Conservation (phyloP, 2,113 vertebrate genomes). For the Melanerpes aurifrons region DNA sequence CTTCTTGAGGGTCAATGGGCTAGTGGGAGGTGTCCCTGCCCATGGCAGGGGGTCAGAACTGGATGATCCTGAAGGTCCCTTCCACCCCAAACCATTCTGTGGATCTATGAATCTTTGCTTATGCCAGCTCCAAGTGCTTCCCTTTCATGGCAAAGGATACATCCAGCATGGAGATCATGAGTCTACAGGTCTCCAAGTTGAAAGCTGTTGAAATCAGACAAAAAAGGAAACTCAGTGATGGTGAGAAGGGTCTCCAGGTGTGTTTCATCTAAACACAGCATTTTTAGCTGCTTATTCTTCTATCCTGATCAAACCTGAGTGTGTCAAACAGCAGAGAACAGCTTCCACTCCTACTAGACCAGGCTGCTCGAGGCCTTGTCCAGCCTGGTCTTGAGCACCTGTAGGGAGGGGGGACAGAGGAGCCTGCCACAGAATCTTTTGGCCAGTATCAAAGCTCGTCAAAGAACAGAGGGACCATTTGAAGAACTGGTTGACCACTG, state of each 20-base stretch:
- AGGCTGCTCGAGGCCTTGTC: too few relatives aligned
- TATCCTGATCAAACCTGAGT: too few relatives aligned
- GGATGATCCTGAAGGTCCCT: too few relatives aligned
- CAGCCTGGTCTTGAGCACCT: too few relatives aligned
- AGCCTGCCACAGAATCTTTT: neutral
- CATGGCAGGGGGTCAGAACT: too few relatives aligned
- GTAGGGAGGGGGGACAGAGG: neutral
- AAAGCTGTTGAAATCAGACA: slow-evolving; percentile 83
- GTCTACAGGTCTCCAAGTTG: slow-evolving; percentile 92
- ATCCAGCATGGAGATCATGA: slow-evolving; percentile 97
- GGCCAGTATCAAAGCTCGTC: neutral
- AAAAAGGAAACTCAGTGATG: too few relatives aligned
- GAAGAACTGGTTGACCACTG: neutral
- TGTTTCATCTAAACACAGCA: neutral
- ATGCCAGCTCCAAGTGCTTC: neutral
- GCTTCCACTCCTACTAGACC: neutral
- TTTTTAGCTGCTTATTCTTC: neutral
- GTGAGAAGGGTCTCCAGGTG: neutral
- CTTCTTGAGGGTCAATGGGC: too few relatives aligned
- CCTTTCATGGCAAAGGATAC: slow-evolving; percentile 87
- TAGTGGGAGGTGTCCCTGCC: too few relatives aligned
- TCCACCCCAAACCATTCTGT: too few relatives aligned
- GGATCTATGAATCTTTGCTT: neutral
- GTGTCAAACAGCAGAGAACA: neutral
- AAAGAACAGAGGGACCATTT: neutral